Evolutionary conservation across 2,888 invertebrate genomes (phyloP).

Genomic region (Galerucella pusilla): DNA sequence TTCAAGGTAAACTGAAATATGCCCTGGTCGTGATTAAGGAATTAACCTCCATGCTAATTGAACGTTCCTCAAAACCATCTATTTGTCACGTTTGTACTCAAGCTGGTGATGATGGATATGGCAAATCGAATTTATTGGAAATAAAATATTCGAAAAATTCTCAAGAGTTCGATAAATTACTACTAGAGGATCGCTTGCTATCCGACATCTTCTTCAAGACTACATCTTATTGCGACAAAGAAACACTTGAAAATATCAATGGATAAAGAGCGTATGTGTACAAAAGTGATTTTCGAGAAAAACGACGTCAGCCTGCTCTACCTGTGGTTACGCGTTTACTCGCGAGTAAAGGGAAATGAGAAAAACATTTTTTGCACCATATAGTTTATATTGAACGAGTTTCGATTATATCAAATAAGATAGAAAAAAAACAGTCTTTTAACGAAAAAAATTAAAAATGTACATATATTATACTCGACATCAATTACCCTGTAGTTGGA

Average conservation of each 20-base stretch:
- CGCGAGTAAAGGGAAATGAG: no score
- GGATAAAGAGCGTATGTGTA: background rate
- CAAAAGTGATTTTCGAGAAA: background rate
- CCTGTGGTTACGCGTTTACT: no score
- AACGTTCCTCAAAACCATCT: background rate
- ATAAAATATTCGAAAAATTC: background rate
- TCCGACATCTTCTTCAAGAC: background rate
- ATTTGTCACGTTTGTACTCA: background rate
- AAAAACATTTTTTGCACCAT: no score
- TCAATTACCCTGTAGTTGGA: no score
- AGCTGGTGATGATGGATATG: background rate
- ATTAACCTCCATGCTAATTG: background rate
- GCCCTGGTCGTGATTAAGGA: background rate
- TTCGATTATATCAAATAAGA: no score
- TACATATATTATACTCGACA: no score
- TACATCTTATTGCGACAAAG: background rate
- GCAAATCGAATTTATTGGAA: background rate
- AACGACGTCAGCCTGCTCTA: no score
- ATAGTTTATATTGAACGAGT: no score
- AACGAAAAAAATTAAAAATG: no score
- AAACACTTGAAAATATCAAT: background rate
- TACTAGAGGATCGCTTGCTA: background rate
- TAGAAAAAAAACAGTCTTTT: no score
- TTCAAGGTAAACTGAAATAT: slow-evolving; percentile 1
- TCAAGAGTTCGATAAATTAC: background rate